phyloP scores from a whole-genome alignment of 2,888 invertebrate species.

The Tachystola acroxantha region DNA sequence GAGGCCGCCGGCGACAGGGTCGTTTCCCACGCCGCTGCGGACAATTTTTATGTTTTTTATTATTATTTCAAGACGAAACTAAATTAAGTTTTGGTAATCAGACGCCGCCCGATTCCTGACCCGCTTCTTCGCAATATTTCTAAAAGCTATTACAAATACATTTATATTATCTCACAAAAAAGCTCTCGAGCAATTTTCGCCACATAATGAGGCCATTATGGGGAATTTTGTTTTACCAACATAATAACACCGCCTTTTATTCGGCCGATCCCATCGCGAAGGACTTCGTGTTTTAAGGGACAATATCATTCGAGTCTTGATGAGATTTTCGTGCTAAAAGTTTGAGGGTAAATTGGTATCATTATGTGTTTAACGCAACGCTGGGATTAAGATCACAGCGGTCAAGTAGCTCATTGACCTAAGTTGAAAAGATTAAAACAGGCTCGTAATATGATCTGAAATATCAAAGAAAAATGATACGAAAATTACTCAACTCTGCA shows the following conservation, averaged over 20 bases:
- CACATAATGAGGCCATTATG: conserved; percentile 78
- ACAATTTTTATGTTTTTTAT: conserved; percentile 66
- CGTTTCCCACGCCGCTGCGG: conserved; percentile 68
- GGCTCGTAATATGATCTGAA: too few species aligned
- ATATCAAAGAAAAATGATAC: too few species aligned
- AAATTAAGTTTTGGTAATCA: conserved; percentile 77
- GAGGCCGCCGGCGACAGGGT: conserved; percentile 75
- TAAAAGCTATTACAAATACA: conserved; percentile 78
- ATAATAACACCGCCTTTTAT: conserved; percentile 76
- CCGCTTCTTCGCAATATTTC: conserved; percentile 75
- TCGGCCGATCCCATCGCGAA: conserved; percentile 60
- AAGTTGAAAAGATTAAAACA: background rate
- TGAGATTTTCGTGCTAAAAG: conserved; percentile 76
- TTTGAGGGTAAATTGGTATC: conserved; percentile 67
- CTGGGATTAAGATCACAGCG: conserved; percentile 55
- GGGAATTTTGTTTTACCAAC: conserved; percentile 78
- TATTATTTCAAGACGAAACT: conserved; percentile 54
- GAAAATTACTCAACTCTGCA: too few species aligned
- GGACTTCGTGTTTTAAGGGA: conserved; percentile 71
- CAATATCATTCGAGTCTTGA: conserved; percentile 69
- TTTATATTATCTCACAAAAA: conserved; percentile 76
- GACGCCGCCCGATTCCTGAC: conserved; percentile 64
- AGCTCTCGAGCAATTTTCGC: conserved; percentile 76
- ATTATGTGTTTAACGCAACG: conserved; percentile 64
- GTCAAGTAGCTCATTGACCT: conserved; percentile 48